Conservation (phyloP, 1,140 invertebrate genomes). For the Leptoteleia sp. region DNA sequence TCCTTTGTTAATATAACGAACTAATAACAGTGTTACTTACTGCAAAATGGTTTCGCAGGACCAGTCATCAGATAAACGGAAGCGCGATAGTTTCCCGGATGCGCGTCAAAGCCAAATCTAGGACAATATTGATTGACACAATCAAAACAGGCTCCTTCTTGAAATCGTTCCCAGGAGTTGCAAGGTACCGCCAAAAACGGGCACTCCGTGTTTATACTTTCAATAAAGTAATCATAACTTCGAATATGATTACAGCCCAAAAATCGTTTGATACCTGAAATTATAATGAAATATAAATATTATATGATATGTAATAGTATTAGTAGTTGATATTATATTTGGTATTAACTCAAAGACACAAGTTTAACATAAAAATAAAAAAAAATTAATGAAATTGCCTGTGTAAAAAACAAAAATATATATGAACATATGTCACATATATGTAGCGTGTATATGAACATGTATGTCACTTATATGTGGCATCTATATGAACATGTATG, state of each 20-base stretch:
- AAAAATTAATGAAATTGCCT: no score
- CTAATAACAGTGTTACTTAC: constrained; percentile 83
- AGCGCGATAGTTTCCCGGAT: constrained; percentile 82
- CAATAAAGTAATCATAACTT: constrained; percentile 91
- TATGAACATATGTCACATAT: no score
- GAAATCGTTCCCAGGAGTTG: constrained; percentile 88
- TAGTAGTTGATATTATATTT: no score
- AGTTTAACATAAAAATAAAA: no score
- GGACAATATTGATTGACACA: constrained; percentile 86
- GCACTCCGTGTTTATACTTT: constrained; percentile 90
- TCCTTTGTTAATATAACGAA: no score
- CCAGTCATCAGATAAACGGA: constrained; percentile 87
- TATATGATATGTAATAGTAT: background rate
- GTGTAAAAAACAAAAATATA: no score
- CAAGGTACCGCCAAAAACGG: constrained; percentile 89
- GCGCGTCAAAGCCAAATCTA: constrained; percentile 86
- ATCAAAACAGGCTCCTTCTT: constrained; percentile 87
- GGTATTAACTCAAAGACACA: no score
- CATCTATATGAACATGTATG: no score
- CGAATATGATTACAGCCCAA: constrained; percentile 92
- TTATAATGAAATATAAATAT: background rate
- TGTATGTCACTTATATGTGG: no score
- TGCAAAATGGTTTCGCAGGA: constrained; percentile 86
- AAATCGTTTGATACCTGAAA: constrained; percentile 86
- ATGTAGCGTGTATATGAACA: no score